Conservation (phyloP, 2,113 vertebrate genomes). For the Pagrus major region DNA sequence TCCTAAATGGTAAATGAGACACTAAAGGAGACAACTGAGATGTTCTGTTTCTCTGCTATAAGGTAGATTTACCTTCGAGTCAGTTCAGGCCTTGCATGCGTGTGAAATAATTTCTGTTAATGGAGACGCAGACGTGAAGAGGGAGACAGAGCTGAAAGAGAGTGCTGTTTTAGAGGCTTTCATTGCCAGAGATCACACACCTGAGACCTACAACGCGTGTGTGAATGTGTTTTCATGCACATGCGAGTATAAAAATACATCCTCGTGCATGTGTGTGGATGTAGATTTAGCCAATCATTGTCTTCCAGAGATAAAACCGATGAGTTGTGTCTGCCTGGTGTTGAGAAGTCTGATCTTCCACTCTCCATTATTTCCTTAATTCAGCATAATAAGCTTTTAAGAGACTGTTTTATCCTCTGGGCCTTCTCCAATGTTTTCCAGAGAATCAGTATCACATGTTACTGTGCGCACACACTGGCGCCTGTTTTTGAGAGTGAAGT, state of each 20-base stretch:
- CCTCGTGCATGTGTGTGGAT: constrained; percentile 15
- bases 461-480: constrained; percentile 34
- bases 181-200: constrained; percentile 75
- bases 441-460: constrained; percentile 59
- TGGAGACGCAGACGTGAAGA: constrained; percentile 16
- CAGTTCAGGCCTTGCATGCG: neutral
- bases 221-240: constrained; percentile 24
- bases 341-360: constrained; percentile 47
- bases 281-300: constrained; percentile 20
- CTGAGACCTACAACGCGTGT: constrained; percentile 70
- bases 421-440: constrained; percentile 42
- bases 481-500: constrained; percentile 56
- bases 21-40: neutral
- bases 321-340: constrained; percentile 42
- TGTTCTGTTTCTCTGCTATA: neutral
- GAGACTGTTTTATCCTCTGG: constrained; percentile 46
- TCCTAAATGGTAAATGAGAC: constrained; percentile 28
- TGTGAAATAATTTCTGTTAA: constrained; percentile 26
- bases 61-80: constrained; percentile 18
- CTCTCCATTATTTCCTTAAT: constrained; percentile 57
- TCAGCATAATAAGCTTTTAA: constrained; percentile 55
- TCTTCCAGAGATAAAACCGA: constrained; percentile 35
- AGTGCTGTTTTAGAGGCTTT: constrained; percentile 65
- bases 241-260: constrained; percentile 17
- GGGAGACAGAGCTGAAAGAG: constrained; percentile 34